These are phyloP conservation scores for Coranthus polyacanthus DNA, from an alignment of 2,797 vertebrate species.

Conservation along the genomic window DNA sequence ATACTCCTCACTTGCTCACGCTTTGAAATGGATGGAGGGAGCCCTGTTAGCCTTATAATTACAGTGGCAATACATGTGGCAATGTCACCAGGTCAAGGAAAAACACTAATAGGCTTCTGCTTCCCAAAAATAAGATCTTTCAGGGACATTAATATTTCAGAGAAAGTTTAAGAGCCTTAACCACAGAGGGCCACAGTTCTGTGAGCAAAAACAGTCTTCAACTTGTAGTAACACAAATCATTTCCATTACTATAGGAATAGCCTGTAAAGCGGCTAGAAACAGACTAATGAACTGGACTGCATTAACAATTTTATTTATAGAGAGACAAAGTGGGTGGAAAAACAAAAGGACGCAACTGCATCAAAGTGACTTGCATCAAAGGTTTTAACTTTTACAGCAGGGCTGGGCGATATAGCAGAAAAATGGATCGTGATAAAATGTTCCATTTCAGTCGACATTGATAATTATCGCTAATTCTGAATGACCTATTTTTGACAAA, in stretches of 20 bases:
- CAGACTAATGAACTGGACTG: conserved; percentile 43
- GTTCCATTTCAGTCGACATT: no score
- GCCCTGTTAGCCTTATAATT: conserved; percentile 74
- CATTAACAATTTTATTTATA: conserved; percentile 23
- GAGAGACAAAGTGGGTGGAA: neutral
- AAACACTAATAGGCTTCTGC: conserved; percentile 64
- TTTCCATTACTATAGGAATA: conserved; percentile 47
- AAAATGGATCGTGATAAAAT: no score
- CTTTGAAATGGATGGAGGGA: conserved; percentile 74
- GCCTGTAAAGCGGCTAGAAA: conserved; percentile 26
- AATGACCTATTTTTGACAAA: no score
- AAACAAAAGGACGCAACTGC: conserved; percentile 5
- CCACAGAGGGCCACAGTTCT: conserved; percentile 25
- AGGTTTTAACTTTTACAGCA: conserved; percentile 11
- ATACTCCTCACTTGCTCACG: conserved; percentile 71
- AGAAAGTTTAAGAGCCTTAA: conserved; percentile 63
- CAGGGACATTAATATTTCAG: conserved; percentile 75
- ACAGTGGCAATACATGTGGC: conserved; percentile 64
- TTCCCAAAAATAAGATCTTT: conserved; percentile 72
- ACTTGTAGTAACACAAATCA: conserved; percentile 39
- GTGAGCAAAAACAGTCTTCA: conserved; percentile 51
- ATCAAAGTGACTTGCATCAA: neutral
- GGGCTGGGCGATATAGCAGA: no score
- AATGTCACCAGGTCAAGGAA: conserved; percentile 73
- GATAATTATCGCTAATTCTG: no score